Evolutionary conservation across 2,797 vertebrate genomes (phyloP).

Genomic region (Podarcis lilfordi): DNA sequence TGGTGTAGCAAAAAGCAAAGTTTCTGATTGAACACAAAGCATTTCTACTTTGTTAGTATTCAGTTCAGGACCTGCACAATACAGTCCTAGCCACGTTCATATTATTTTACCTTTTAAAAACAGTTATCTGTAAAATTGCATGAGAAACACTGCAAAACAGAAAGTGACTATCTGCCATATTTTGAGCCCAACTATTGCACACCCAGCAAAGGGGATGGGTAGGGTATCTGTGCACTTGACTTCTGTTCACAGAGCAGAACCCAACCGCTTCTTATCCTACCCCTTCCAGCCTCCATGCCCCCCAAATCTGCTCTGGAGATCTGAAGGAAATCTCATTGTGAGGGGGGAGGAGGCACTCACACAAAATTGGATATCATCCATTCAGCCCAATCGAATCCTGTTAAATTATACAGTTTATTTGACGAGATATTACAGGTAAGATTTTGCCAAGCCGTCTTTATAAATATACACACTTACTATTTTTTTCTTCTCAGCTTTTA

Average conservation of each 20-base stretch:
- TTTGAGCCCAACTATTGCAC: neutral
- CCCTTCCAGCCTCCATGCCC: too few relatives aligned
- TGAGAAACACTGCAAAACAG: neutral
- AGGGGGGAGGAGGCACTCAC: too few relatives aligned
- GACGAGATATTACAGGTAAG: neutral
- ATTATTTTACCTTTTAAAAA: neutral
- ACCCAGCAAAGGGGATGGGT: too few relatives aligned
- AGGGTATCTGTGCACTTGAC: too few relatives aligned
- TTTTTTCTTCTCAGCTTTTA: slow-evolving; percentile 94
- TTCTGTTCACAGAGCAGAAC: too few relatives aligned
- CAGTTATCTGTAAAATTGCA: neutral
- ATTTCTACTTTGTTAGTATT: neutral
- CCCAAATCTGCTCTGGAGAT: too few relatives aligned
- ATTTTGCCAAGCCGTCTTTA: neutral
- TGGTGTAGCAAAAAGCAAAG: too few relatives aligned
- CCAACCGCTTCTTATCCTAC: too few relatives aligned
- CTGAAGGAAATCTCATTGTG: too few relatives aligned
- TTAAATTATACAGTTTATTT: too few relatives aligned
- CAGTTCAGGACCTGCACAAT: neutral
- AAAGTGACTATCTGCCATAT: neutral
- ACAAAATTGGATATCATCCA: too few relatives aligned
- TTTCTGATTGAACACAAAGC: neutral
- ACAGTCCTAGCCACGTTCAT: neutral
- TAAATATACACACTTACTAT: slow-evolving; percentile 86
- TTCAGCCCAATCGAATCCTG: too few relatives aligned